Evolutionary conservation across 2,113 vertebrate species (phyloP), one percentile per base, ranked within the genome.

Genomic region (Thalassoma bifasciatum): DNA sequence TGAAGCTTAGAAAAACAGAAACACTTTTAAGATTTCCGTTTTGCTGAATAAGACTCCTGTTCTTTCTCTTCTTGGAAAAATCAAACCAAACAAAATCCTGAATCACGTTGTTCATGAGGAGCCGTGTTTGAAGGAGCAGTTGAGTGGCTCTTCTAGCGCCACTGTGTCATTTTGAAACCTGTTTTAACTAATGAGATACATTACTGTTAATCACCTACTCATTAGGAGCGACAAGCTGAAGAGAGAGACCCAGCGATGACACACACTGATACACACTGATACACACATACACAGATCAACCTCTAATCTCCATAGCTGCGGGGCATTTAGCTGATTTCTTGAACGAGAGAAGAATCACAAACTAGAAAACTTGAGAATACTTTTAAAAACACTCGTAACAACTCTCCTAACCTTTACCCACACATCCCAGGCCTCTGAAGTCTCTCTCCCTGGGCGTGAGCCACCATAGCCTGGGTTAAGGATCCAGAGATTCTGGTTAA

Each of bases 181-280:
- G 77, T 91, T 84, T 85, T 86, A 90, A 89, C 78, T 92, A 90
- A 92, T 90, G 85, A 90, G 69, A 83, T 58, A 84, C 87, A 90
- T 90, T 91, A 90, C 86, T 36, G 74, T 90, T 89, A 89, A 92
- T 91, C 89, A 88, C 81, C 85, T 82, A 10, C 84, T 91, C 89
- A 84, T 92, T 91, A 87, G 75, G 57, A 69, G 54, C 16, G 86
- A 84, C 80, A 71, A 30, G 54, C 70, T 79, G 74, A 78, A 83
- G 80, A 84, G 80, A 84, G 75, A 82, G 77, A 79, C 30, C 47
- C 58, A 22, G 71, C 16, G 14, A 77, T 69, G 77, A 58, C 38
- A 61, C 58, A 66, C 24, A 58, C 54, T 30, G 30, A 67, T 21
- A 37, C 42, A 52, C 37, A 21, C 19, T n/a, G n/a, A 47, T 24